A percentile compares a stretch with the other conserved stretches of the same genome.
Conservation (phyloP, 2,797 vertebrate species). For the Parambassis ranga region DNA sequence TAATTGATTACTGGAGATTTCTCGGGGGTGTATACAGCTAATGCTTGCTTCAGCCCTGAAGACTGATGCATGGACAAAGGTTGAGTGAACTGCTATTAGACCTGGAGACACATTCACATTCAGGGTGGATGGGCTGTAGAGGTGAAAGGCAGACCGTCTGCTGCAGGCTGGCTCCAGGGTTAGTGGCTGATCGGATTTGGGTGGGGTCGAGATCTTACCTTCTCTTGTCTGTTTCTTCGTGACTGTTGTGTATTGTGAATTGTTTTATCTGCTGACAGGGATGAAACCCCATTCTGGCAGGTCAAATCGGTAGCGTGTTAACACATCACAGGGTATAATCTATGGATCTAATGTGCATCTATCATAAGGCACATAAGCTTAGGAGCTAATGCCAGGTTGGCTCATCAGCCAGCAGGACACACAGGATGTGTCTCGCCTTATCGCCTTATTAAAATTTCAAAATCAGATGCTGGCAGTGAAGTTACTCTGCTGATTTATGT, state of each 20-base stretch:
- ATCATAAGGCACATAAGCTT: slow-evolving; percentile 54
- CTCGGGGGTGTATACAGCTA: slow-evolving; percentile 2
- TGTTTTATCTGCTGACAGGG: slow-evolving; percentile 35
- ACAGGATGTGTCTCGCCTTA: slow-evolving; percentile 9
- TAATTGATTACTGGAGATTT: slow-evolving; percentile 22
- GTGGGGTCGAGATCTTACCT: slow-evolving; percentile 17
- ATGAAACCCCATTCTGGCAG: slow-evolving; percentile 27
- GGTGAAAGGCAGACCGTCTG: slow-evolving; percentile 14
- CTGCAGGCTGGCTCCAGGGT: slow-evolving; percentile 32
- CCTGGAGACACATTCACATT: neutral
- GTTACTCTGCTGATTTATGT: slow-evolving; percentile 19
- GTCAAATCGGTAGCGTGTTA: slow-evolving; percentile 29
- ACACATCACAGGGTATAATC: slow-evolving; percentile 37
- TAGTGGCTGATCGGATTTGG: slow-evolving; percentile 28
- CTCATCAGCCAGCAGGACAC: slow-evolving; percentile 11
- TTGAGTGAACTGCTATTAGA: neutral
- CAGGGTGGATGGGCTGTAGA: neutral
- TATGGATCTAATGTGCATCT: slow-evolving; percentile 48
- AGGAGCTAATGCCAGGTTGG: slow-evolving; percentile 37
- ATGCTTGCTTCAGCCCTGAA: neutral
- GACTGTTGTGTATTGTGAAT: neutral
- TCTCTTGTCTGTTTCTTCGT: neutral
- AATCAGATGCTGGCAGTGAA: slow-evolving; percentile 12
- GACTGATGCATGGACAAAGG: neutral
- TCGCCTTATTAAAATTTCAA: slow-evolving; percentile 36